Evolutionary conservation across 1,140 invertebrate species (phyloP), one percentile per base, ranked within the genome.

Genomic region (Papilio dardanus): DNA sequence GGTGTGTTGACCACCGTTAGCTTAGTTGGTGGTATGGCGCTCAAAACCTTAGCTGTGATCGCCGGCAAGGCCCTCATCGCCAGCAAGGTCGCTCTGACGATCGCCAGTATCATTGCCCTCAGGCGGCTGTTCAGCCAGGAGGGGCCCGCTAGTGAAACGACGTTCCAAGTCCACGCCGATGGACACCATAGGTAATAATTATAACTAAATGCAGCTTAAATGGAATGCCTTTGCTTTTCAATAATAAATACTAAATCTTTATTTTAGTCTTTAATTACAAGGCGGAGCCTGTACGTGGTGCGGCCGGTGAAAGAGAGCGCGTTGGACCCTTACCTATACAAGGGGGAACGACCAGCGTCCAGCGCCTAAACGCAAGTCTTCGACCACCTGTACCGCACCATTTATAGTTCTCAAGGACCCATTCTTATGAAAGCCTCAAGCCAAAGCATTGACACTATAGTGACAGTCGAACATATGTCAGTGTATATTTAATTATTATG

Each of bases 121-220:
- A 96, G 96, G 91, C 96, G 96, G 85, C 92, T 96, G 75, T 96
- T 96, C 88, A 95, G 95, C 71, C 95, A 95, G 67, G 95, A 96
- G 77, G 90, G 92, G 69, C 88, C 93, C 58, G 87, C 94, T 68
- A 94, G 94, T 42, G 94, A 95, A 83, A 94, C 95, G 16, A 94
- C 94, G 74, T 95, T 96, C 90, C 95, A 96, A 86, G 95, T 96
- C 50, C 95, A 95, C 77, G 95, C 95, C 78, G 94, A 95, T 80
- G 95, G 95, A 79, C 94, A 94, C 86, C 95, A 95, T 88, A 94
- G 95, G 94, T 95, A 80, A 65, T 33, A 75, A 54, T 37, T 24
- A 7, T 68, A 62, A n/a, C 14, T 31, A 30, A 40, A 46, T 71
- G 35, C n/a, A 19, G 40, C 40, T 30, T 42, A 16, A 71, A 58